Conservation (phyloP, 2,113 vertebrate species). For the Machaerirhynchus nigripectus region DNA sequence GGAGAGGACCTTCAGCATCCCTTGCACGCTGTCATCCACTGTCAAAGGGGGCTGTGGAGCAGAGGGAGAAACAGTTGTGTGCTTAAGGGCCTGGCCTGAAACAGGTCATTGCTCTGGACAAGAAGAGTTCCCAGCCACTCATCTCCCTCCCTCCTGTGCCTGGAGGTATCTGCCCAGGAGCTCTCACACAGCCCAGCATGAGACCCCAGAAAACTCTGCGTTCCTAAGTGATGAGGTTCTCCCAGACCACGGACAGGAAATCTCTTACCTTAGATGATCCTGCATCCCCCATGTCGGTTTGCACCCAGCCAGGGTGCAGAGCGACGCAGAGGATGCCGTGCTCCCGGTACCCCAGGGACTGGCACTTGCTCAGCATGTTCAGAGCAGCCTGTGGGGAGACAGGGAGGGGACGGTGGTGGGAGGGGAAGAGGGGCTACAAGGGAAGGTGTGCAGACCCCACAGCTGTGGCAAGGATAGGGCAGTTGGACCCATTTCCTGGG, state of each 20-base stretch:
- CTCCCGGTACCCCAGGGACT: not conserved
- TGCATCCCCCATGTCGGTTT: fast-evolving
- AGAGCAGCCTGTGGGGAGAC: conserved; percentile 7
- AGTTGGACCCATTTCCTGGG: not conserved
- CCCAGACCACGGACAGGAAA: not conserved
- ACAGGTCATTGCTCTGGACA: not conserved
- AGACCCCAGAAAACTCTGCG: not conserved
- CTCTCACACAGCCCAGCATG: not conserved
- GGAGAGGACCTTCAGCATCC: conserved; percentile 52
- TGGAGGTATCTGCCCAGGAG: not conserved
- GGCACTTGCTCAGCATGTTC: conserved; percentile 34
- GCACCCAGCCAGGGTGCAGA: conserved; percentile 36
- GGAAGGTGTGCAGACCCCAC: not conserved
- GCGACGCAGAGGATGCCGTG: not conserved
- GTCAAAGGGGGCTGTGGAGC: not conserved
- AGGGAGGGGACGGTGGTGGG: not conserved
- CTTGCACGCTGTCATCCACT: not conserved
- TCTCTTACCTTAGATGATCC: not conserved
- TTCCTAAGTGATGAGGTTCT: not conserved
- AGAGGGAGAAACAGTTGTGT: not conserved
- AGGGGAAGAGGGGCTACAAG: not conserved
- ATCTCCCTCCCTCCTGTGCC: not conserved
- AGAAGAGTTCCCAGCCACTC: not conserved
- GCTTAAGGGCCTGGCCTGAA: not conserved
- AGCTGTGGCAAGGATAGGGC: not conserved